These are phyloP conservation scores for Caenorhabditis parvicauda DNA, from an alignment of 2,888 invertebrate species.

Conservation along the genomic window DNA sequence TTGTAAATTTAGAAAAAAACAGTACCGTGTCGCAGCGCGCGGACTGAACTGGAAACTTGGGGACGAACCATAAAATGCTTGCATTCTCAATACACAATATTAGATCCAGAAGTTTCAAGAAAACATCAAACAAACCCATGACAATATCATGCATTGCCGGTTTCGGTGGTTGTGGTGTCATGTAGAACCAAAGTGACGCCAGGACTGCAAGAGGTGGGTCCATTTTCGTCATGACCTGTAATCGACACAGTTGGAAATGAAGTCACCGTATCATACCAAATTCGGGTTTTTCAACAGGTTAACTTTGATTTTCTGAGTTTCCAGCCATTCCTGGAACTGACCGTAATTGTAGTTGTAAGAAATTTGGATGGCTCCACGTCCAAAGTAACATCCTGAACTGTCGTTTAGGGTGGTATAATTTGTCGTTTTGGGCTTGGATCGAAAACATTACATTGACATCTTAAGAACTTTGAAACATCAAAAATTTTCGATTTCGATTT, in stretches of 20 bases:
- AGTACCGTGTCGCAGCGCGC: too few relatives aligned
- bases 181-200: constrained; percentile 59
- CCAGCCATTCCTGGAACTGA: constrained; percentile 49
- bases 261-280: constrained; percentile 20
- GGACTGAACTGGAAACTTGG: too few relatives aligned
- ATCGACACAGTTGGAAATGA: neutral
- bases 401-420: too few relatives aligned
- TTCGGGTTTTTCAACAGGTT: constrained; percentile 47
- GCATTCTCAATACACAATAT: neutral
- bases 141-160: constrained; percentile 63
- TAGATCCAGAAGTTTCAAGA: neutral
- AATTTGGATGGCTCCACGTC: constrained; percentile 54
- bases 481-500: too few relatives aligned
- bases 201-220: constrained; percentile 53
- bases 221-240: constrained; percentile 39
- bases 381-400: constrained; percentile 55
- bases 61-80: too few relatives aligned
- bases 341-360: constrained; percentile 59
- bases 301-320: constrained; percentile 27
- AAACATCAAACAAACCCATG: constrained; percentile 41
- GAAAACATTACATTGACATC: too few relatives aligned
- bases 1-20: too few relatives aligned
- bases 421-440: too few relatives aligned
- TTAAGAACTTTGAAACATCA: too few relatives aligned
- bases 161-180: constrained; percentile 63